Conservation (phyloP, 2,797 vertebrate species). For the Anniella stebbinsi region DNA sequence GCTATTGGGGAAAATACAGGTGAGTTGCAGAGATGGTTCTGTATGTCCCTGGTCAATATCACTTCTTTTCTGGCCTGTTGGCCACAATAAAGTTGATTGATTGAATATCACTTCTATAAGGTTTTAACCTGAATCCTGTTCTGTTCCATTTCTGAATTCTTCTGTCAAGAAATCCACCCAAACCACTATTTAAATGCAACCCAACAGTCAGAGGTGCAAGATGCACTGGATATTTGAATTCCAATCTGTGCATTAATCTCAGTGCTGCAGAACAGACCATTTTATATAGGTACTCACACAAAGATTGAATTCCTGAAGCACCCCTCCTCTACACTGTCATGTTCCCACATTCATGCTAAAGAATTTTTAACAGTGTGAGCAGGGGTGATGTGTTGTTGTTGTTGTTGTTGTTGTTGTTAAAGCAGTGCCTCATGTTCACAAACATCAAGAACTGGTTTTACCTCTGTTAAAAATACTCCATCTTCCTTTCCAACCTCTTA, state of each 20-base stretch:
- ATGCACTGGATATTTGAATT: too few relatives aligned
- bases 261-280: background rate
- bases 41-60: background rate
- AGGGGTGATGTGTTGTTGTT: background rate
- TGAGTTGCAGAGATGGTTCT: background rate
- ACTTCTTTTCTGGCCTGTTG: too few relatives aligned
- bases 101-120: too few relatives aligned
- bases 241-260: background rate
- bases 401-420: background rate
- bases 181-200: background rate
- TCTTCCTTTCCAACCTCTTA: constrained; percentile 38
- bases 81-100: too few relatives aligned
- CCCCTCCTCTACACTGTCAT: background rate
- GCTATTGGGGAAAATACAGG: background rate
- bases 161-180: background rate
- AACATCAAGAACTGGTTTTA: background rate
- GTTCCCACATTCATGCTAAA: background rate
- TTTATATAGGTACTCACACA: background rate
- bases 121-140: background rate
- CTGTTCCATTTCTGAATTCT: background rate
- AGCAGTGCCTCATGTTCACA: background rate
- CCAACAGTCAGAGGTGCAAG: background rate
- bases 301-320: background rate
- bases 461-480: background rate
- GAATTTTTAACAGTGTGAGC: background rate